These are phyloP conservation scores for Epiblema foenella DNA, from an alignment of 2,888 invertebrate genomes.

Conservation along the genomic window DNA sequence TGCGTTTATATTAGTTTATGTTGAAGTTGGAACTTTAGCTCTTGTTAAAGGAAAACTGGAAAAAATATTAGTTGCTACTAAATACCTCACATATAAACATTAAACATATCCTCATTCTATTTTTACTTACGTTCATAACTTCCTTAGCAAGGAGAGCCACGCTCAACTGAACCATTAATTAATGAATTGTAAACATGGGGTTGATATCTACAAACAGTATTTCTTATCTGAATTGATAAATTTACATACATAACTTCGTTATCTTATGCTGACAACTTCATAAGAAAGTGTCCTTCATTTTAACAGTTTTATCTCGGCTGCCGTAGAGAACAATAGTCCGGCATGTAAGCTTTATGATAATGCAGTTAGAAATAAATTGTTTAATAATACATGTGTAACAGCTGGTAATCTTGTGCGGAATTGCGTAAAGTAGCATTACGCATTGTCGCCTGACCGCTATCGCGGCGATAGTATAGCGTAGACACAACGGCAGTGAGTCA, in stretches of 20 bases:
- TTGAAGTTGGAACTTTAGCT: not conserved
- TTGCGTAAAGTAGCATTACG: constrained; percentile 53
- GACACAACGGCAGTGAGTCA: constrained; percentile 78
- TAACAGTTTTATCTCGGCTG: constrained; percentile 72
- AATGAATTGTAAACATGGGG: constrained; percentile 51
- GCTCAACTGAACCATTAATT: constrained; percentile 29
- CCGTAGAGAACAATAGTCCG: constrained; percentile 62
- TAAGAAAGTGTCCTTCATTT: constrained; percentile 73
- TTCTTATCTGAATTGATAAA: constrained; percentile 82
- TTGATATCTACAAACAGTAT: constrained; percentile 71
- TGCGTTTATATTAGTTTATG: not conserved
- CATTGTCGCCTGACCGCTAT: constrained; percentile 44
- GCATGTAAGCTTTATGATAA: constrained; percentile 48
- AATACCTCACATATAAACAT: not conserved
- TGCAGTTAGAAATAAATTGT: constrained; percentile 24
- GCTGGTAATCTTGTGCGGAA: constrained; percentile 56
- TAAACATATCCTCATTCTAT: constrained; percentile 11
- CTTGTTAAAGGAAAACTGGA: constrained; percentile 7
- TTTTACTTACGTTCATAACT: not conserved
- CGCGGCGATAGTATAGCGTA: constrained; percentile 60
- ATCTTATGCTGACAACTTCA: constrained; percentile 70
- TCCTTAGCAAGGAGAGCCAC: not conserved
- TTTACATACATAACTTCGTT: constrained; percentile 73
- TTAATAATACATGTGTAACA: constrained; percentile 44
- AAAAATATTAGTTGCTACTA: not conserved